Evolutionary conservation across 2,113 vertebrate genomes (phyloP).

Genomic region (Hiodon alosoides): DNA sequence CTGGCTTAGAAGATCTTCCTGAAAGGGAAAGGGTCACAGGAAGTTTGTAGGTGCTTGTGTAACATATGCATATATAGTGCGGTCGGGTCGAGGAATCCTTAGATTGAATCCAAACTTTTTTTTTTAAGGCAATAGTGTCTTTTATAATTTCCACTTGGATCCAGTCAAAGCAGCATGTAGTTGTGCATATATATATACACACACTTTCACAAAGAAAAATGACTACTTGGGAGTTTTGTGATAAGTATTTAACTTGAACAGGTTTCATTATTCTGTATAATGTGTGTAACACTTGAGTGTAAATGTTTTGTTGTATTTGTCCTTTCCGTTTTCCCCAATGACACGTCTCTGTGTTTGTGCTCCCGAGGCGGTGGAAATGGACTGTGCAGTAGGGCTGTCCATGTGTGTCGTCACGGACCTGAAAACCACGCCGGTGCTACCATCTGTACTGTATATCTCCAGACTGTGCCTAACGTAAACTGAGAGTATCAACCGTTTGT

Average conservation of each 20-base stretch:
- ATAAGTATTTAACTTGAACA: constrained; percentile 86
- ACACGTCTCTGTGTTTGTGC: constrained; percentile 27
- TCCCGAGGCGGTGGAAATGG: constrained; percentile 46
- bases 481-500: constrained; percentile 45
- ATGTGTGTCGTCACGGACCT: constrained; percentile 59
- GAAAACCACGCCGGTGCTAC: constrained; percentile 64
- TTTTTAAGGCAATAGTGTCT: not conserved
- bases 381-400: constrained; percentile 46
- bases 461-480: constrained; percentile 62
- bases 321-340: constrained; percentile 59
- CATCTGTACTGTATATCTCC: constrained; percentile 39
- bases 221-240: constrained; percentile 62
- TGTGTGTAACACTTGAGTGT: constrained; percentile 76
- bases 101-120: no score
- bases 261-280: constrained; percentile 62
- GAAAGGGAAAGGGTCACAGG: no score
- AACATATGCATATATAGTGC: no score
- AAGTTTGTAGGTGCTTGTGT: no score
- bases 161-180: constrained; percentile 13
- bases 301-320: constrained; percentile 92
- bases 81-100: no score
- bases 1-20: no score
- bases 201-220: constrained; percentile 39
- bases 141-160: constrained; percentile 20
- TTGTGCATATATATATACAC: constrained; percentile 41